Evolutionary conservation across 1,140 invertebrate species (phyloP).

Genomic region (Aphelinus certus): DNA sequence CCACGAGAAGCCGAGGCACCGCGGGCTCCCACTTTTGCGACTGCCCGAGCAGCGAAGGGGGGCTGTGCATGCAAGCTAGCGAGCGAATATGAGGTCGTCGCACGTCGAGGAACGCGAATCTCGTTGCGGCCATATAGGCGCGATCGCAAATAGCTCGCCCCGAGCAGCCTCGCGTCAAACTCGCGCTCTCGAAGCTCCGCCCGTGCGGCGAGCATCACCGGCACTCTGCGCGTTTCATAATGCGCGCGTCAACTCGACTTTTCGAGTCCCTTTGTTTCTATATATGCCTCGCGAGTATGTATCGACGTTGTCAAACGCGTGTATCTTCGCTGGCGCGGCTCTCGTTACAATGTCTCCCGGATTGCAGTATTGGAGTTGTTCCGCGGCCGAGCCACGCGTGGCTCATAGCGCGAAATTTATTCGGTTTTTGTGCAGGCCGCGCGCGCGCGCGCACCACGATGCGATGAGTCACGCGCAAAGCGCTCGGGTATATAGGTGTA

Average conservation of each 20-base stretch:
- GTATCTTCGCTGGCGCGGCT: background rate
- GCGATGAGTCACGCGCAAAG: conserved; percentile 8
- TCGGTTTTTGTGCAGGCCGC: background rate
- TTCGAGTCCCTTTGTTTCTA: background rate
- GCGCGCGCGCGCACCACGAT: background rate
- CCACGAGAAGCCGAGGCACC: no score
- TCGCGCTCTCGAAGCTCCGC: background rate
- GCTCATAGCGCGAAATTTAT: conserved; percentile 5
- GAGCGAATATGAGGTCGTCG: conserved; percentile 49
- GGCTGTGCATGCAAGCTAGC: no score
- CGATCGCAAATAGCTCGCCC: conserved; percentile 48
- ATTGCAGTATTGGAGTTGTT: background rate
- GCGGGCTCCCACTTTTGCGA: no score
- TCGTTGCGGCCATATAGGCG: conserved; percentile 48
- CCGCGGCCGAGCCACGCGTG: background rate
- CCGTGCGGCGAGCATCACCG: conserved; percentile 39
- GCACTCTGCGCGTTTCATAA: conserved; percentile 40
- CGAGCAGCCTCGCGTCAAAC: background rate
- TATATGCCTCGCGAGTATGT: no score
- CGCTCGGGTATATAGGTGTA: background rate
- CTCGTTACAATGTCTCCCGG: conserved; percentile 3
- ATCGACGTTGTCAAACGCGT: no score
- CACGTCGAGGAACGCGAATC: conserved; percentile 52
- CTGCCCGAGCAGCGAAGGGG: no score
- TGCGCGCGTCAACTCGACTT: background rate